Evolutionary conservation across 2,797 vertebrate genomes (phyloP).

Genomic region (Sebastolobus alascanus): DNA sequence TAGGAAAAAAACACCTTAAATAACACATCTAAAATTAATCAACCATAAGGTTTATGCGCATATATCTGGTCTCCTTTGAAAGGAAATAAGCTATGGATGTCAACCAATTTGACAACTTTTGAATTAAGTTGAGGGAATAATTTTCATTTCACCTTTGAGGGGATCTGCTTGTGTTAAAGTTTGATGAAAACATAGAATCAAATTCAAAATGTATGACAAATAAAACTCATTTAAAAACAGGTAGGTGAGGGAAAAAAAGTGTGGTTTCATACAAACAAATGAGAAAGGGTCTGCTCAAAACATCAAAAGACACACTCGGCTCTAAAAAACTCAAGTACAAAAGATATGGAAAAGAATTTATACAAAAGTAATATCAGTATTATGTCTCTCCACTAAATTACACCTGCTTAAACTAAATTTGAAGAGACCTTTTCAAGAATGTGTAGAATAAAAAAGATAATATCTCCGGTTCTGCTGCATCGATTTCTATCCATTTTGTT

Average conservation of each 20-base stretch:
- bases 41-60: too few species aligned
- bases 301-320: not conserved
- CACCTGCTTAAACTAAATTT: too few species aligned
- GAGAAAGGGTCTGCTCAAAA: not conserved
- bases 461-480: not conserved
- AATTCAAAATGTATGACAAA: not conserved
- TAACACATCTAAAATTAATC: too few species aligned
- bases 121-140: not conserved
- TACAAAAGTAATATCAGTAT: too few species aligned
- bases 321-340: not conserved
- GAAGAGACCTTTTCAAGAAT: too few species aligned
- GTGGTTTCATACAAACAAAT: not conserved
- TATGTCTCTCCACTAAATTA: too few species aligned
- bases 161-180: not conserved
- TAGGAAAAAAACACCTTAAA: too few species aligned
- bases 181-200: not conserved
- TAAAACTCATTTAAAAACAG: too few species aligned
- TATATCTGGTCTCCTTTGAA: too few species aligned
- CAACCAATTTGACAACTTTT: not conserved
- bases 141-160: not conserved
- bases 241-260: not conserved
- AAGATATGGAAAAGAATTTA: too few species aligned
- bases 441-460: not conserved
- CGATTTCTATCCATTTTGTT: too few species aligned
- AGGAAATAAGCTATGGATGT: not conserved